A percentile compares a stretch with the other conserved stretches of the same genome.
Conservation (phyloP, 2,797 vertebrate genomes). For the Cyclura pinguis region DNA sequence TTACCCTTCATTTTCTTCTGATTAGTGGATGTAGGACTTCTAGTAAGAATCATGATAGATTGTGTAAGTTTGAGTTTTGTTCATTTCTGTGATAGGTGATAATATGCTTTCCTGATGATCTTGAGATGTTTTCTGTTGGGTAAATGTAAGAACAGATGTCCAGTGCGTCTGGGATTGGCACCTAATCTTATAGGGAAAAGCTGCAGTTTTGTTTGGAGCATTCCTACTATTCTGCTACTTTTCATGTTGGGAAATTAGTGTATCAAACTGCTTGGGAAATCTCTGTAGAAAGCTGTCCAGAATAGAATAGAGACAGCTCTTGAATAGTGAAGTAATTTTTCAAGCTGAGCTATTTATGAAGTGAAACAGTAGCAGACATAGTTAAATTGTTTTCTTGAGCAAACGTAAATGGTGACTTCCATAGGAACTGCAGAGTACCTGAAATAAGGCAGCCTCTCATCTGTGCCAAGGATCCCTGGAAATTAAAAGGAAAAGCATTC, state of each 20-base stretch:
- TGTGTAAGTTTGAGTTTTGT: neutral
- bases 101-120: neutral
- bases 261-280: neutral
- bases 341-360: conserved; percentile 19
- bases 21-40: neutral
- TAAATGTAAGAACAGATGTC: neutral
- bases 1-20: neutral
- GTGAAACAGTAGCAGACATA: neutral
- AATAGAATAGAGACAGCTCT: neutral
- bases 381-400: conserved; percentile 32
- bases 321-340: conserved; percentile 35
- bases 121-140: neutral
- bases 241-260: neutral
- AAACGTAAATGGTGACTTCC: conserved; percentile 8
- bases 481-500: conserved; percentile 2
- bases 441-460: conserved; percentile 15
- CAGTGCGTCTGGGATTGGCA: neutral
- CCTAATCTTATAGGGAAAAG: conserved; percentile 31
- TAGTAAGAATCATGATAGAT: neutral
- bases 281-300: conserved; percentile 23
- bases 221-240: neutral
- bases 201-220: neutral
- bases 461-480: conserved; percentile 10
- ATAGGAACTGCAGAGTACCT: conserved; percentile 8
- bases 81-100: neutral